Base-by-base conservation (phyloP, 2,113 vertebrate genomes). In the Cygnus buccinator region DNA sequence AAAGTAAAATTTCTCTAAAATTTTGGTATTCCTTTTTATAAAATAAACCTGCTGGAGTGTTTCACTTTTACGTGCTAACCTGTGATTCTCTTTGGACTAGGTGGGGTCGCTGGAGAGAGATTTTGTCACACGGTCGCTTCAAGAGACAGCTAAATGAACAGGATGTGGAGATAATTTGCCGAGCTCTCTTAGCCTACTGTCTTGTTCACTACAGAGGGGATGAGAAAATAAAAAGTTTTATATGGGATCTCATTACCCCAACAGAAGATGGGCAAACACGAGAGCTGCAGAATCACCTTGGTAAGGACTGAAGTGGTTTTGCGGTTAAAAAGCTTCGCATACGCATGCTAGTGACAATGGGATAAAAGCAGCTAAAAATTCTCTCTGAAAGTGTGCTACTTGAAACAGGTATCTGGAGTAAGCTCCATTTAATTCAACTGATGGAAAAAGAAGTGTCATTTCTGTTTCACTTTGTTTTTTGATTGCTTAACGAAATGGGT, bases 151-250 rank as follows among this genome's bases (percentile, higher is more conserved):
- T 99, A 46, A 99, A 98, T 3, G 99, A 99, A 68, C 98, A 98
- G 6, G 99, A 99, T n/a, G 99, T 99, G 82, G 99, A 99, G 94
- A 98, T 98, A 35, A 99, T 99, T 94, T 99, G 99, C 96, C 96
- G 99, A 76, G 99, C 99, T 6, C 98, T 99, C 1, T 97, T 99
- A 84, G 97, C 99, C 29, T 99, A 99, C 95, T 99, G 99, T 87
- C 98, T 99, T 25, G 98, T 99, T 89, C 99, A 99, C 97, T 99
- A 99, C 96, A 98, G 99, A 81, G 99, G 99, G 61, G 99, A 99
- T 92, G 99, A 99, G 97, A 99, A 99, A 97, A 99, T 99, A 87
- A 99, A 99, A 97, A 98, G 99, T 96, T 99, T 99, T 97, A 99
- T 99, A 97, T 99, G 99, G 99, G 99, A 99, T 96, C 98, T 99